These are phyloP conservation scores for Calyptommatus sinebrachiatus DNA, from an alignment of 2,113 vertebrate species.

Conservation along the genomic window DNA sequence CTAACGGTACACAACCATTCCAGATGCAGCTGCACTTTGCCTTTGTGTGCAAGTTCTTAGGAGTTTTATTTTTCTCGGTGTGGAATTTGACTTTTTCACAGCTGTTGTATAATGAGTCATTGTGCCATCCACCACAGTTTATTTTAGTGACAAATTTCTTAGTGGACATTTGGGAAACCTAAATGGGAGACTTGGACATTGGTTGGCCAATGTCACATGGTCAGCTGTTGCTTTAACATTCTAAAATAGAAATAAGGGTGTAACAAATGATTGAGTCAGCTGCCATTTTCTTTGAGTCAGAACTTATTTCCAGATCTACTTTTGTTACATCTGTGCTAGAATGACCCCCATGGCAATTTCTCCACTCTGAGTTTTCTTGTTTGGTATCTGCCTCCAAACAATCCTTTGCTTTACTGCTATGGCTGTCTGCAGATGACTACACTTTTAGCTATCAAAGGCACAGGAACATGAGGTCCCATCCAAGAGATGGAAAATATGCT, in stretches of 20 bases:
- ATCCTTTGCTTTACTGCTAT: not conserved
- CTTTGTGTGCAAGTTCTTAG: not conserved
- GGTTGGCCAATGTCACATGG: not conserved
- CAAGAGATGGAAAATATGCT: no score
- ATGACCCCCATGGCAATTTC: not conserved
- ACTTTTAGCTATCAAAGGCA: no score
- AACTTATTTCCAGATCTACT: not conserved
- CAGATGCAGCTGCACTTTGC: not conserved
- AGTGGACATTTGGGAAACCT: no score
- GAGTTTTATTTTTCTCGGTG: not conserved
- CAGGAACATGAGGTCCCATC: no score
- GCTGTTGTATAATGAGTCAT: not conserved
- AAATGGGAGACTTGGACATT: not conserved
- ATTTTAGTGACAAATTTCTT: not conserved
- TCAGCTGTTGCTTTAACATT: not conserved
- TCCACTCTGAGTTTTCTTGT: not conserved
- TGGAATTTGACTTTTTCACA: not conserved
- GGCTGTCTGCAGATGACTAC: no score
- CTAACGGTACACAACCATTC: not conserved
- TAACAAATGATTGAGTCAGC: not conserved
- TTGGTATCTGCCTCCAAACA: not conserved
- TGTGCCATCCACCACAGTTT: not conserved
- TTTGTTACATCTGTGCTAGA: not conserved
- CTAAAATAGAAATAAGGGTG: not conserved
- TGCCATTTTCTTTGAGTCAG: not conserved